Conservation (phyloP, 2,888 invertebrate genomes). For the Hydrotaea diabolus region DNA sequence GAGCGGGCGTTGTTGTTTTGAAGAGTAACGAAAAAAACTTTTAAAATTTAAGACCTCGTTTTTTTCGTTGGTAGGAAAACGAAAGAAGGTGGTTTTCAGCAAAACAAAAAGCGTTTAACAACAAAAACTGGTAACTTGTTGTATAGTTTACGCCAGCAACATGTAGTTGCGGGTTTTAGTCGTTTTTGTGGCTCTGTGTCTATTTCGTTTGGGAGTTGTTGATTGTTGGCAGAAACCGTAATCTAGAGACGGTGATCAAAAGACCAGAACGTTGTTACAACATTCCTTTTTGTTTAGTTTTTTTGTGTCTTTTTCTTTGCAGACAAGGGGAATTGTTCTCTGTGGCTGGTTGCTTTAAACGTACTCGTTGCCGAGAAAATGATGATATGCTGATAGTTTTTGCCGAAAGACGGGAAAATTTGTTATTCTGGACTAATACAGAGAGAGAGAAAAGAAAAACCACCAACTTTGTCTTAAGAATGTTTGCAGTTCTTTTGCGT, state of each 20-base stretch:
- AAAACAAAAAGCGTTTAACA: constrained; percentile 39
- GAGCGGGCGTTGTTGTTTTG: neutral
- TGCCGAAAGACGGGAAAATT: constrained; percentile 57
- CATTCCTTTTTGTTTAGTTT: neutral
- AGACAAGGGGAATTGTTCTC: neutral
- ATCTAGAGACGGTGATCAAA: constrained; percentile 64
- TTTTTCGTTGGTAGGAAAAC: constrained; percentile 6
- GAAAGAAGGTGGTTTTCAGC: neutral
- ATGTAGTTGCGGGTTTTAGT: constrained; percentile 20
- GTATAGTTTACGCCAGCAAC: constrained; percentile 54
- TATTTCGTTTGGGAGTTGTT: constrained; percentile 16
- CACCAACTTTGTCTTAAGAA: constrained; percentile 33
- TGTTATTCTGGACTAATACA: neutral
- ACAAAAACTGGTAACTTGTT: constrained; percentile 41
- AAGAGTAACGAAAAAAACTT: neutral
- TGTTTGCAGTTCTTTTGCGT: constrained; percentile 39
- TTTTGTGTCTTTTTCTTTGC: neutral
- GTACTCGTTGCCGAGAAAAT: constrained; percentile 33
- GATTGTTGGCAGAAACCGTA: constrained; percentile 50
- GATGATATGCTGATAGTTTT: constrained; percentile 61
- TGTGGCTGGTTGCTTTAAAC: no score
- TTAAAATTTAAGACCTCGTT: neutral
- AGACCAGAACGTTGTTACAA: constrained; percentile 61
- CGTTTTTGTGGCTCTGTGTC: constrained; percentile 3
- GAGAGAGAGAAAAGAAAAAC: neutral